These are phyloP conservation scores for Neuroscelio doddi DNA, from an alignment of 2,888 invertebrate species.

Conservation along the genomic window DNA sequence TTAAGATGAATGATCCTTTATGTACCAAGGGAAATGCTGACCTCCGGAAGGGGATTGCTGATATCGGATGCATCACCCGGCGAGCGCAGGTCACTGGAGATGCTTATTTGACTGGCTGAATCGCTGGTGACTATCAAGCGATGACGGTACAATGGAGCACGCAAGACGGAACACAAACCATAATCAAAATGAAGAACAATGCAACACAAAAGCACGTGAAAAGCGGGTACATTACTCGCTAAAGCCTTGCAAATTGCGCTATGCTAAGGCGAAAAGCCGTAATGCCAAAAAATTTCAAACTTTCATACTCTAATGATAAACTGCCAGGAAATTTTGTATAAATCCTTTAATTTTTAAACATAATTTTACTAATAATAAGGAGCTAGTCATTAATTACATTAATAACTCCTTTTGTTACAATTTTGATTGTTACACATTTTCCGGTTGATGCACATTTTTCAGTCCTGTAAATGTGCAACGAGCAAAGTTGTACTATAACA, in stretches of 20 bases:
- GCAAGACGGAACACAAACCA: conserved; percentile 65
- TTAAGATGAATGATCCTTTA: conserved; percentile 46
- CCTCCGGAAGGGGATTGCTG: conserved; percentile 69
- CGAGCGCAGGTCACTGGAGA: conserved; percentile 71
- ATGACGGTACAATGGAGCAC: conserved; percentile 67
- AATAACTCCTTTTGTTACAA: too few relatives aligned
- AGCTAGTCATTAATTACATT: too few relatives aligned
- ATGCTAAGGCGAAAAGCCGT: conserved; percentile 1
- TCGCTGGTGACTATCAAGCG: conserved; percentile 71
- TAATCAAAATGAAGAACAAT: conserved; percentile 54
- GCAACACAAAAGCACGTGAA: conserved; percentile 59
- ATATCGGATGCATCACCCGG: conserved; percentile 70
- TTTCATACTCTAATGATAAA: background rate
- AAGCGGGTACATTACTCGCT: conserved; percentile 53
- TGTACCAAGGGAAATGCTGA: conserved; percentile 70
- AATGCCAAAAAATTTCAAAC: conserved; percentile 6
- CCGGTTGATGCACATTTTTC: too few relatives aligned
- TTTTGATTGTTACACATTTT: too few relatives aligned
- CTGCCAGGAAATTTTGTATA: background rate
- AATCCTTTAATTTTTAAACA: too few relatives aligned
- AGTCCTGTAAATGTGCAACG: too few relatives aligned
- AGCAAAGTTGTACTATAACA: too few relatives aligned
- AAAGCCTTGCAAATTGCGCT: conserved; percentile 33
- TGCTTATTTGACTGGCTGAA: conserved; percentile 72
- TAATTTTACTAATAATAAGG: too few relatives aligned